Evolutionary conservation across 2,113 vertebrate species (phyloP), one percentile per base, ranked within the genome.

Genomic region (Paramormyrops kingsleyae): DNA sequence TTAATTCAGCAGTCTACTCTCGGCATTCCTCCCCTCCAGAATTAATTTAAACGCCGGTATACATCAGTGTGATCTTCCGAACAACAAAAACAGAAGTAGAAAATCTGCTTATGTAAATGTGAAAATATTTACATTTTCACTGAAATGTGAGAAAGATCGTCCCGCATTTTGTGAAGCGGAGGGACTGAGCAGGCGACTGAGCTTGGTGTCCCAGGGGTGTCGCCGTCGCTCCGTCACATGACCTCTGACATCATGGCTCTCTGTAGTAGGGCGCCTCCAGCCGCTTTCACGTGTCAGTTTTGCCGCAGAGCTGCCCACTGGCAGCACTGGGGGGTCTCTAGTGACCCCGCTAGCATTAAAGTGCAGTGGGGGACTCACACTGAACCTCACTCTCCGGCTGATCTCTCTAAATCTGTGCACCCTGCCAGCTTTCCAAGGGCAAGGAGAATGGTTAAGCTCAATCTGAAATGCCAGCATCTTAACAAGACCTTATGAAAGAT

Each of bases 31-130:
- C 93, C 91, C 94, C 91, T 88, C 88, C 83, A 56, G 92, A 92
- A 92, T 94, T 94, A 94, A 95, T 94, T 95, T 93, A 95, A 95
- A 96, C 15, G 31, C 95, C 93, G 95, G 93, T 94, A 95, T 77
- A 17, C 94, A 95, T 94, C 92, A 92, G 94, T 95, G 94, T 95
- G 94, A 95, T 88, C 91, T 95, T 91, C 93, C 92, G 92, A 95
- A 94, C 94, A 94, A 95, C 94, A 95, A 95, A 94, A 94, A 94
- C 94, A 77, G 31, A 74, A 74, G 70, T 77, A 77, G 74, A 42
- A 80, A 42, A 42, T 77, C 94, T 95, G 94, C 94, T 95, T 96
- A 95, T 94, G 92, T 94, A 94, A 93, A 95, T 95, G 94, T 93
- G 92, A 93, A 94, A 94, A 87, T 39, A 87, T 53, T 86, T 86